Percentiles rank a stretch among this genome's conserved stretches.
phyloP scores from a whole-genome alignment of 2,888 invertebrate genomes.

The Pseudeuparius sepicola region DNA sequence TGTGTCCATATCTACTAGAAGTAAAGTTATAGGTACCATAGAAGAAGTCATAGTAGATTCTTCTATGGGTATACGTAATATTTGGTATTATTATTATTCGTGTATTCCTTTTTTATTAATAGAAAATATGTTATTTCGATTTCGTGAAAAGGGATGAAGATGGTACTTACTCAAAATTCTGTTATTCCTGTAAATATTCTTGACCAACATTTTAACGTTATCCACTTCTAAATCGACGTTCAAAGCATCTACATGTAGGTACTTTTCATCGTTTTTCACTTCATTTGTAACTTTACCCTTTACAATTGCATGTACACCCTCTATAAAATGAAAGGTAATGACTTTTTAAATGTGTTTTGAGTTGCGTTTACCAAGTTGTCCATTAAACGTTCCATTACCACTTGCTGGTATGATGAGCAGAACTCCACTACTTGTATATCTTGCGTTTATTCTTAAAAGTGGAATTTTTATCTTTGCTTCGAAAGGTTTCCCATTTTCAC shows the following conservation, averaged over 20 bases:
- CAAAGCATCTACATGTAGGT: constrained; percentile 52
- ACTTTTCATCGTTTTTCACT: constrained; percentile 40
- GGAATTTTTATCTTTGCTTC: constrained; percentile 55
- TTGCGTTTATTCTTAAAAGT: constrained; percentile 52
- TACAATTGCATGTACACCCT: constrained; percentile 48
- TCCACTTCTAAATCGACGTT: constrained; percentile 51
- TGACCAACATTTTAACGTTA: constrained; percentile 52
- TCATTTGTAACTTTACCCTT: constrained; percentile 47
- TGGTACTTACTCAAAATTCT: constrained; percentile 56
- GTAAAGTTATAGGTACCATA: too few species aligned
- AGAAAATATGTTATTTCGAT: too few species aligned
- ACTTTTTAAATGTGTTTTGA: background rate
- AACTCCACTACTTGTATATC: constrained; percentile 59
- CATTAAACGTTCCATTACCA: constrained; percentile 60
- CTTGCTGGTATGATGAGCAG: constrained; percentile 60
- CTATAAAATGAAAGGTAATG: constrained; percentile 31
- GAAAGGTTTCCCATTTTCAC: constrained; percentile 53
- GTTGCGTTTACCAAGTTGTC: constrained; percentile 44
- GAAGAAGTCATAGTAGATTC: too few species aligned
- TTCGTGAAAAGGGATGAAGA: too few species aligned
- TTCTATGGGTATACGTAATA: too few species aligned
- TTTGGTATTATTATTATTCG: constrained; percentile 1
- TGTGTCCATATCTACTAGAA: too few species aligned
- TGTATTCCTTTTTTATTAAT: too few species aligned
- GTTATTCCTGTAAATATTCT: constrained; percentile 58